These are phyloP conservation scores for Alethe diademata DNA, from an alignment of 2,113 vertebrate genomes.

Conservation along the genomic window DNA sequence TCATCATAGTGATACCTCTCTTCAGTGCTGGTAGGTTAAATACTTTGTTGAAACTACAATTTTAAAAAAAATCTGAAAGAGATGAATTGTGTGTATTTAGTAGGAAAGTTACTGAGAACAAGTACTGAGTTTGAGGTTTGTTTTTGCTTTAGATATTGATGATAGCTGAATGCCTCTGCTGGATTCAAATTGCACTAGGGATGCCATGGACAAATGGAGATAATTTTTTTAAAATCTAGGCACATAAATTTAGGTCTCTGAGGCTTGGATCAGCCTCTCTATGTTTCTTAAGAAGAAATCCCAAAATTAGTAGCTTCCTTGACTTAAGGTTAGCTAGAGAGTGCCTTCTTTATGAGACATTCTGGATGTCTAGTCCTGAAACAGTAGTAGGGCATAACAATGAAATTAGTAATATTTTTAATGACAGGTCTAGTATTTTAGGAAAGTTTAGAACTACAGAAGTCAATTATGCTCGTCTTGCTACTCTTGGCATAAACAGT, in stretches of 20 bases:
- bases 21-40: constrained; percentile 67
- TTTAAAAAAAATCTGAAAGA: not conserved
- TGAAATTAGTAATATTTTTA: not conserved
- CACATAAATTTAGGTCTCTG: not conserved
- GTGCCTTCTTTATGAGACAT: not conserved
- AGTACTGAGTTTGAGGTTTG: not conserved
- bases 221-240: not conserved
- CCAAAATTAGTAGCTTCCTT: not conserved
- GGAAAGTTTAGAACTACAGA: not conserved
- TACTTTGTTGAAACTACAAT: not conserved
- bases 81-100: not conserved
- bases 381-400: not conserved
- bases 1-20: constrained; percentile 34
- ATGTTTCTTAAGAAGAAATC: not conserved
- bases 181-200: not conserved
- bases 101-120: not conserved
- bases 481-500: not conserved
- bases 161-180: not conserved
- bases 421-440: not conserved
- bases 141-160: not conserved
- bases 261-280: not conserved
- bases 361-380: not conserved
- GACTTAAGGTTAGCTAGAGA: not conserved
- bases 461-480: not conserved
- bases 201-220: not conserved